Percentiles rank a stretch among this genome's conserved stretches.
Conservation (phyloP, 2,888 invertebrate species). For the Cheilosia vulpina region DNA sequence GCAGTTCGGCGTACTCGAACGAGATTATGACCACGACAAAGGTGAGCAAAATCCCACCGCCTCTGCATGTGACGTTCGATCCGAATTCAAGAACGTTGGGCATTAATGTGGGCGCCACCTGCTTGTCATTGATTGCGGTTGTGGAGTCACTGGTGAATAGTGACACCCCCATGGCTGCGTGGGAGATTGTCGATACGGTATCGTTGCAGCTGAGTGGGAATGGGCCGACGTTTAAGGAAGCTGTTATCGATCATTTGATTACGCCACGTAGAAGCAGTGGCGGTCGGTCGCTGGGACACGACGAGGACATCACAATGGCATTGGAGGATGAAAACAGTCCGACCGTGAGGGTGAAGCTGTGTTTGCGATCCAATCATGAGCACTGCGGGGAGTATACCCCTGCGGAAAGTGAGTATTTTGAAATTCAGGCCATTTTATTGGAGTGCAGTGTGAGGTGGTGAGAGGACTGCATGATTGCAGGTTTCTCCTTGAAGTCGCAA, state of each 20-base stretch:
- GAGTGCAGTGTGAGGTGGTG: background rate
- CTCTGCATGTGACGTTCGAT: slow-evolving; percentile 92
- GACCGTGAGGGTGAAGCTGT: slow-evolving; percentile 91
- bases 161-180: slow-evolving; percentile 85
- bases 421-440: slow-evolving; percentile 1
- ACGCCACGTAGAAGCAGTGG: slow-evolving; percentile 83
- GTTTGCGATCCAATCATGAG: slow-evolving; percentile 91
- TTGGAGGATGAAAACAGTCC: slow-evolving; percentile 86
- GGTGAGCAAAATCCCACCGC: slow-evolving; percentile 92
- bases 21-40: slow-evolving; percentile 92
- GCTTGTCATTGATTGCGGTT: slow-evolving; percentile 90
- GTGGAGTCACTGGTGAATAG: slow-evolving; percentile 88
- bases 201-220: slow-evolving; percentile 89
- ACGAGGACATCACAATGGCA: slow-evolving; percentile 85
- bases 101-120: slow-evolving; percentile 92
- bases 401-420: slow-evolving; percentile 90
- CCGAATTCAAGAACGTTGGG: slow-evolving; percentile 90
- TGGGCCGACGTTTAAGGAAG: slow-evolving; percentile 88
- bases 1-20: slow-evolving; percentile 93
- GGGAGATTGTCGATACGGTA: slow-evolving; percentile 90
- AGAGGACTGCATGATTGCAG: background rate
- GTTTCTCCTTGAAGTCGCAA: background rate
- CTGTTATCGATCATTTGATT: slow-evolving; percentile 87
- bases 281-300: slow-evolving; percentile 85
- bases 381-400: slow-evolving; percentile 93